Percentiles rank a stretch among this genome's conserved stretches.
phyloP scores from a whole-genome alignment of 2,113 vertebrate genomes.

The Mus pahari region DNA sequence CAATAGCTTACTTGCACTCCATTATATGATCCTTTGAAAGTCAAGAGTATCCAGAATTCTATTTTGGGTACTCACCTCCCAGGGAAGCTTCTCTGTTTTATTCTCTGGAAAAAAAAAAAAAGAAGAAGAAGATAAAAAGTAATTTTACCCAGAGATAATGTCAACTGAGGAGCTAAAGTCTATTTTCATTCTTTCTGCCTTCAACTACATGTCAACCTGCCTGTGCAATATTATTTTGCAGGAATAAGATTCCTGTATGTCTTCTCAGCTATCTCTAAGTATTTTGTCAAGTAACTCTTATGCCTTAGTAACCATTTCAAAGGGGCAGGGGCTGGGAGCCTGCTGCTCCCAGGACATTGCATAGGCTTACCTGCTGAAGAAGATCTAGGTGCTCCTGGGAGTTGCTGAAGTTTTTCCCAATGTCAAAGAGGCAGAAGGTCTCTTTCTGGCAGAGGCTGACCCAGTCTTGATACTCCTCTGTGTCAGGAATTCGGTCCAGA shows the following conservation, averaged over 20 bases:
- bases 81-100: conserved; percentile 87
- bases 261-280: background rate
- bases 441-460: conserved; percentile 93
- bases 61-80: conserved; percentile 86
- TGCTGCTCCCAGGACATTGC: accelerated
- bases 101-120: conserved; percentile 83
- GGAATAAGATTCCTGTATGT: background rate
- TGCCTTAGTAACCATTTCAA: background rate
- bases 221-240: conserved; percentile 33
- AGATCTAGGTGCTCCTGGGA: conserved; percentile 92
- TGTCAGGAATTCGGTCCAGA: conserved; percentile 93
- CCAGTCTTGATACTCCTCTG: conserved; percentile 93
- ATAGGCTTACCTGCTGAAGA: conserved; percentile 88
- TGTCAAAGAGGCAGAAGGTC: conserved; percentile 92
- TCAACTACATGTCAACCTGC: conserved; percentile 31
- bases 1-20: conserved; percentile 55
- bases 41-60: conserved; percentile 50
- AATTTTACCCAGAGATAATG: conserved; percentile 82
- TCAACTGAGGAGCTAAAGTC: conserved; percentile 46
- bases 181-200: conserved; percentile 65
- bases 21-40: conserved; percentile 59
- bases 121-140: conserved; percentile 78
- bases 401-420: conserved; percentile 94
- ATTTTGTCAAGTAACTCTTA: conserved; percentile 16
- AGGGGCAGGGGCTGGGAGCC: background rate